Percentiles rank a stretch among this genome's conserved stretches.
Evolutionary conservation across 2,797 vertebrate species (phyloP).

Genomic region (Fratercula arctica): DNA sequence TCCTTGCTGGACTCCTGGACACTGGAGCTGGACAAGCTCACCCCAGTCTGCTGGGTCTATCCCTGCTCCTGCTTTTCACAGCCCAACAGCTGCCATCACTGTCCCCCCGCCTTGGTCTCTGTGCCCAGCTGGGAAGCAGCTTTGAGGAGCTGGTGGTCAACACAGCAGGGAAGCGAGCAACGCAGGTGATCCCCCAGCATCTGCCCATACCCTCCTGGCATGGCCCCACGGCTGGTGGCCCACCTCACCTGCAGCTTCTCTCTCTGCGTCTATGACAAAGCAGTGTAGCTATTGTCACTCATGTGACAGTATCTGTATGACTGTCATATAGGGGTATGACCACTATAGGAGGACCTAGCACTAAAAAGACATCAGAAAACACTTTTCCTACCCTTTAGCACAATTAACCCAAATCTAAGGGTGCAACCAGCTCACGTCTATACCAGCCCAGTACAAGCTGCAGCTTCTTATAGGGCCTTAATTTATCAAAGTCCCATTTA

Average conservation of each 20-base stretch:
- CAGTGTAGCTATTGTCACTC: background rate
- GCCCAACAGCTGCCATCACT: background rate
- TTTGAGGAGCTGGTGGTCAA: background rate
- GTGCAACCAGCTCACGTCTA: background rate
- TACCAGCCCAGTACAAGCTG: background rate
- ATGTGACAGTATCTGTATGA: too few species aligned
- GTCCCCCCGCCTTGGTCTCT: background rate
- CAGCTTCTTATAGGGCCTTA: background rate
- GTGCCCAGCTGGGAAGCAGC: background rate
- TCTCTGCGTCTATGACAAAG: background rate
- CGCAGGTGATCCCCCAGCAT: background rate
- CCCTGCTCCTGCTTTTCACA: background rate
- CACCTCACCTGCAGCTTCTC: background rate
- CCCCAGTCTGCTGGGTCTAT: background rate
- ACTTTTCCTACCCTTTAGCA: background rate
- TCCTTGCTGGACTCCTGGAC: background rate
- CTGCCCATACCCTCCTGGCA: too few species aligned
- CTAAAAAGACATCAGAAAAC: background rate
- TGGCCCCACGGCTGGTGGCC: rapidly evolving
- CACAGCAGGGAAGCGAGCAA: background rate
- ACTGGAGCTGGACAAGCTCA: background rate
- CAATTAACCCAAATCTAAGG: background rate
- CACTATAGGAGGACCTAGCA: background rate
- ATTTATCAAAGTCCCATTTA: background rate
- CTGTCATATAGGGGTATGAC: too few species aligned